phyloP scores from a whole-genome alignment of 2,797 vertebrate genomes.

The Gymnoscopelus braueri region DNA sequence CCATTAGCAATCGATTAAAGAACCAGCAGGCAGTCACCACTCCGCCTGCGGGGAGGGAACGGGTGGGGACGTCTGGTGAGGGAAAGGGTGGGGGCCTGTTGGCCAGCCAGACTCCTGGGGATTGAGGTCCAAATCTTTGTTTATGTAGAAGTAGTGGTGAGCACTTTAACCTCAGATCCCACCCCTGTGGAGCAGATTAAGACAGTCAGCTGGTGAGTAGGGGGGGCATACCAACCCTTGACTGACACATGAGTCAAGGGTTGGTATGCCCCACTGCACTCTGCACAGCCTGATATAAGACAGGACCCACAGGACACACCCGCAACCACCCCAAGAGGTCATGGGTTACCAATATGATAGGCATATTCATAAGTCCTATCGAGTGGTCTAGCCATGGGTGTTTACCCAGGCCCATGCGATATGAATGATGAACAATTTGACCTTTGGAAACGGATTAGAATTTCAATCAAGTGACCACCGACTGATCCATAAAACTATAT shows the following conservation, averaged over 20 bases:
- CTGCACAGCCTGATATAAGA: slow-evolving; percentile 29
- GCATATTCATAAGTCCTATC: slow-evolving; percentile 71
- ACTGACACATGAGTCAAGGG: slow-evolving; percentile 51
- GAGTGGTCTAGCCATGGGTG: slow-evolving; percentile 51
- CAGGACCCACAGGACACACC: slow-evolving; percentile 22
- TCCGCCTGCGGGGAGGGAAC: slow-evolving; percentile 57
- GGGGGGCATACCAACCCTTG: slow-evolving; percentile 34
- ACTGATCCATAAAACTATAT: slow-evolving; percentile 70
- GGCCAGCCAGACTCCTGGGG: slow-evolving; percentile 53
- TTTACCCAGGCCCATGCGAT: slow-evolving; percentile 74
- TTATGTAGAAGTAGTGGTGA: slow-evolving; percentile 70
- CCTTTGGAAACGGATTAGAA: slow-evolving; percentile 80
- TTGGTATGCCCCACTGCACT: slow-evolving; percentile 23
- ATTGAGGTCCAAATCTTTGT: slow-evolving; percentile 75
- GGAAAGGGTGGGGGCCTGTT: slow-evolving; percentile 30
- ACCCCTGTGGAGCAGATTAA: slow-evolving; percentile 62
- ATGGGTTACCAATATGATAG: slow-evolving; percentile 50
- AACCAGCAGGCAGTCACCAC: slow-evolving; percentile 81
- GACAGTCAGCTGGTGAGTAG: slow-evolving; percentile 30
- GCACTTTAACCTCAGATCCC: slow-evolving; percentile 58
- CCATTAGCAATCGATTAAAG: slow-evolving; percentile 89
- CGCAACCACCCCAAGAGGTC: slow-evolving; percentile 30
- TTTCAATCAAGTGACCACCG: slow-evolving; percentile 77
- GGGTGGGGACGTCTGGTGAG: slow-evolving; percentile 15
- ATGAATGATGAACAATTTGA: slow-evolving; percentile 82